Base-by-base conservation (phyloP, 2,113 vertebrate genomes). In the Paralichthys olivaceus region DNA sequence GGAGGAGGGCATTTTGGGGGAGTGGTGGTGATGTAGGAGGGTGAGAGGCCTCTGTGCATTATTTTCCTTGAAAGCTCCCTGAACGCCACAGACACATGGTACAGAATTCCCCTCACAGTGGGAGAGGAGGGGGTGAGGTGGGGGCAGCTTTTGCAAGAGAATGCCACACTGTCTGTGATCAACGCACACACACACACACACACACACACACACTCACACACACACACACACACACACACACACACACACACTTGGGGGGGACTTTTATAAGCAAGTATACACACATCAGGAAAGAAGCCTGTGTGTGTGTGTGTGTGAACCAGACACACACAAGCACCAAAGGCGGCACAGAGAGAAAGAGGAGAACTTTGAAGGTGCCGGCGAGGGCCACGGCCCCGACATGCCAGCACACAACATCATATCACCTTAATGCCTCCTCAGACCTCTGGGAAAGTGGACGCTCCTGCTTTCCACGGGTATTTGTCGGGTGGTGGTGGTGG, bases 21-120 rank as follows among this genome's bases (percentile, higher is more conserved):
- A n/a, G 75, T 49, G 43, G 69, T 29, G 61, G 29, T 2, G 69
- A 19, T 0, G 22, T 37, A 12, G 68, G 26, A 61, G 70, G 80
- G 45, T 84, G 74, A 69, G 80, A 89, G 91, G 91, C 89, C 91
- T 92, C 88, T 85, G 67, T 77, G 84, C 85, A 90, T 90, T 91
- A 87, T 92, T 92, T 90, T 91, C 82, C 88, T 90, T 90, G 86
- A 94, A 89, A 94, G 89, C 92, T 93, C 92, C 88, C 87, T 91
- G 86, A 91, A 91, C 94, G 90, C 87, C 91, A 45, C 88, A 83
- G 88, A 91, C 91, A 93, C 93, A 93, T 92, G 92, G 89, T 87
- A 83, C 88, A 93, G 88, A 94, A 93, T 40, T 40, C 45, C 89
- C 89, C 90, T 89, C 82, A 57, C 82, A 83, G 88, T 80, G 57